These are phyloP conservation scores for Lithobates pipiens DNA, from an alignment of 2,797 vertebrate species.

Conservation along the genomic window DNA sequence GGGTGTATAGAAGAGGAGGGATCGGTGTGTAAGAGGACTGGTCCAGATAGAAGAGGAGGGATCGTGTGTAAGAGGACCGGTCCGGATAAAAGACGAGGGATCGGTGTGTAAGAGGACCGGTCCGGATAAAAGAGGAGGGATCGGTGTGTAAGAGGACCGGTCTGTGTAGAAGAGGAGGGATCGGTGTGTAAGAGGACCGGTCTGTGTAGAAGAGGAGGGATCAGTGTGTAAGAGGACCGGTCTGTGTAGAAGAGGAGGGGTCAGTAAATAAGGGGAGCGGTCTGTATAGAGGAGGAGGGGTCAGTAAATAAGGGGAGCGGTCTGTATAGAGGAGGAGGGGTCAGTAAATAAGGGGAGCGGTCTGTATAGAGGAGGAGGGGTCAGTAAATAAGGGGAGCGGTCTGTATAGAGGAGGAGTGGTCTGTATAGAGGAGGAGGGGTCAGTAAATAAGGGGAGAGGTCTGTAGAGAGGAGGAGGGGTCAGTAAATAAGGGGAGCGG, in stretches of 20 bases:
- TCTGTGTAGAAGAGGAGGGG: neutral
- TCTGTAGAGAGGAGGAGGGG: neutral
- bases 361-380: neutral
- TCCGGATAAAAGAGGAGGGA: too few species aligned
- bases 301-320: neutral
- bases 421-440: neutral
- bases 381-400: neutral
- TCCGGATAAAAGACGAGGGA: too few species aligned
- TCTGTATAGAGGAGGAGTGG: neutral
- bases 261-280: neutral
- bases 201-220: neutral
- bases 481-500: neutral
- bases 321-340: neutral
- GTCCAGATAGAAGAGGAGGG: too few species aligned
- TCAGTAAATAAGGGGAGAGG: neutral
- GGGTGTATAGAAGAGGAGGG: too few species aligned
- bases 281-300: neutral
- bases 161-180: neutral
- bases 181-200: neutral
- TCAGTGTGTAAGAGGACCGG: neutral
- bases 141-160: too few species aligned
- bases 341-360: neutral
- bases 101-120: too few species aligned
- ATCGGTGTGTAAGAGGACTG: neutral
- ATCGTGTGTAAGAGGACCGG: too few species aligned